phyloP scores from a whole-genome alignment of 35 echinoderm and acorn worm species.

The Stichopus chloronotus region DNA sequence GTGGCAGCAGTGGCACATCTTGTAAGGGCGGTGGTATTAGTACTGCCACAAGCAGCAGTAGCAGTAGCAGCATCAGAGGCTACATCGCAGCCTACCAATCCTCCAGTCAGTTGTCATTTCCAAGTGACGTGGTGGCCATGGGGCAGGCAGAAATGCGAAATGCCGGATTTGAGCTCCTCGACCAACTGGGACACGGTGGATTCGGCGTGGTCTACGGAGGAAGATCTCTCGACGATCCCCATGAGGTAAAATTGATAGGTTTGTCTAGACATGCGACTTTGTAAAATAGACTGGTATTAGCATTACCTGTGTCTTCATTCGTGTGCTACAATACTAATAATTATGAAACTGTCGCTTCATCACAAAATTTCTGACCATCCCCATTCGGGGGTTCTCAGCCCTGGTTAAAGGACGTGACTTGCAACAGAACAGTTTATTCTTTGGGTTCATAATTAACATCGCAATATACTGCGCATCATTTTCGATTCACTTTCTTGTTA shows the following conservation, averaged over 20 bases:
- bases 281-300: not conserved
- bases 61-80: not conserved
- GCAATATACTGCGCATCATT: not conserved
- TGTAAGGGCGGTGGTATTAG: not conserved
- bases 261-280: not conserved
- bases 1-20: not conserved
- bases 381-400: not conserved
- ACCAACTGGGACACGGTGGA: slow-evolving; percentile 21
- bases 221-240: not conserved
- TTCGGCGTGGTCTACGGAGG: slow-evolving; percentile 19
- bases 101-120: not conserved
- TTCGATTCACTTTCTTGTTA: not conserved
- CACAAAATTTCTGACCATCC: not conserved
- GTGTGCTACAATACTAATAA: not conserved
- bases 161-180: slow-evolving; percentile 21
- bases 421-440: not conserved
- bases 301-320: not conserved
- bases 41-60: not conserved
- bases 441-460: not conserved
- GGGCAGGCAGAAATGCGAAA: not conserved
- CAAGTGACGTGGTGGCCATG: not conserved
- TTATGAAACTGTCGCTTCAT: too few species aligned
- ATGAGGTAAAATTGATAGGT: not conserved
- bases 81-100: not conserved
- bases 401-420: not conserved